phyloP scores from a whole-genome alignment of 2,888 invertebrate genomes.

The Lutraria lutraria region DNA sequence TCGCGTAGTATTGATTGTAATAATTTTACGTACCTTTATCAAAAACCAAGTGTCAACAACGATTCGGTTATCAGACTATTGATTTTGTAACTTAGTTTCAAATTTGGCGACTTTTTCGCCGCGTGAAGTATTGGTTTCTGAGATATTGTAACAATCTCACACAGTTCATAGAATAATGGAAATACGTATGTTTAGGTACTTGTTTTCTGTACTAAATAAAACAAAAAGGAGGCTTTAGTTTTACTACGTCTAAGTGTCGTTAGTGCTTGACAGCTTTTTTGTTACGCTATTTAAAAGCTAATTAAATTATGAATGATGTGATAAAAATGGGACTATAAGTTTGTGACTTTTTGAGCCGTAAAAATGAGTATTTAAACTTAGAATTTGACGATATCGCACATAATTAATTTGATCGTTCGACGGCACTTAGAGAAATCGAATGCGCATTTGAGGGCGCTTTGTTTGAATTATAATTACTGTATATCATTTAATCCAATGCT shows the following conservation, averaged over 20 bases:
- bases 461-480: neutral
- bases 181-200: neutral
- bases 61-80: constrained; percentile 23
- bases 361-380: neutral
- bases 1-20: constrained; percentile 47
- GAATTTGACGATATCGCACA: neutral
- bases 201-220: neutral
- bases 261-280: neutral
- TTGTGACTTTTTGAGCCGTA: neutral
- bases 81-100: constrained; percentile 49
- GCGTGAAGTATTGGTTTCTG: constrained; percentile 8
- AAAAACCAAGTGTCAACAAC: constrained; percentile 44
- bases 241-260: neutral
- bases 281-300: neutral
- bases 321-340: neutral
- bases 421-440: neutral
- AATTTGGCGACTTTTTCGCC: constrained; percentile 29
- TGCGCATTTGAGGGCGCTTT: neutral
- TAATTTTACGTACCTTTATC: constrained; percentile 46
- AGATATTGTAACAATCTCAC: neutral
- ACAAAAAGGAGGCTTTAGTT: neutral
- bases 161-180: neutral
- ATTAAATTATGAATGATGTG: neutral
- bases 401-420: neutral
- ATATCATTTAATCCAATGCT: too few species aligned